These are phyloP conservation scores for Ormyrus labotus DNA, from an alignment of 2,888 invertebrate species.

Conservation along the genomic window DNA sequence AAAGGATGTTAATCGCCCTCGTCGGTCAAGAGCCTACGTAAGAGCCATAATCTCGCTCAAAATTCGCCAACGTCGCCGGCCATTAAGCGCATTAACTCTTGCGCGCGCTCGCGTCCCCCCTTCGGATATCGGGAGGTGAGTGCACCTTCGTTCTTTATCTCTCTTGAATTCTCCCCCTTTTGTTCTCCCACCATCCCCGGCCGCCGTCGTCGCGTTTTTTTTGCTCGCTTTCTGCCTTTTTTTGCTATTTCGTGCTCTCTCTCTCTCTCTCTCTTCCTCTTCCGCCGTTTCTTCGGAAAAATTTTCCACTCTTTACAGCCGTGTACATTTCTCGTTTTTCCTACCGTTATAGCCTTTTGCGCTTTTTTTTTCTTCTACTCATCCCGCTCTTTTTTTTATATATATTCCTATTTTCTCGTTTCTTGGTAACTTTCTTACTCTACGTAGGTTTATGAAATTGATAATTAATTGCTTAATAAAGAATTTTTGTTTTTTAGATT, in stretches of 20 bases:
- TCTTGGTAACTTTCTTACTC: too few species aligned
- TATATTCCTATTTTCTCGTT: too few species aligned
- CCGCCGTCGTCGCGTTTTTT: background rate
- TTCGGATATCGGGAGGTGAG: slow-evolving; percentile 37
- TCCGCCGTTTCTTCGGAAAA: background rate
- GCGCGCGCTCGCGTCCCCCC: slow-evolving; percentile 50
- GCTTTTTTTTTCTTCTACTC: background rate
- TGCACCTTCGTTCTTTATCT: slow-evolving; percentile 54
- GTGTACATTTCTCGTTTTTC: slow-evolving; percentile 7
- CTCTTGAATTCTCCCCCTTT: slow-evolving; percentile 48
- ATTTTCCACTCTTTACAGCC: background rate
- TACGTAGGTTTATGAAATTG: too few species aligned
- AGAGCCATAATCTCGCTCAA: slow-evolving; percentile 67
- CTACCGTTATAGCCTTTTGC: background rate
- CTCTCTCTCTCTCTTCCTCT: background rate
- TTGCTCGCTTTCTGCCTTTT: background rate
- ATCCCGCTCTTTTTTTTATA: background rate
- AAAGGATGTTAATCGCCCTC: slow-evolving; percentile 61
- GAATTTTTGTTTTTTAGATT: too few species aligned
- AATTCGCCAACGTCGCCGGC: slow-evolving; percentile 70
- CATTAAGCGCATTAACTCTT: slow-evolving; percentile 66
- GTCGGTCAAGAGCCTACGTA: slow-evolving; percentile 61
- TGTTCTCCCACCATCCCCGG: background rate
- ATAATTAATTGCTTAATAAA: too few species aligned
- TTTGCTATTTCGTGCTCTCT: background rate